Evolutionary conservation across 2,797 vertebrate species (phyloP), one percentile per base, ranked within the genome.

Genomic region (Kryptopterus vitreolus): DNA sequence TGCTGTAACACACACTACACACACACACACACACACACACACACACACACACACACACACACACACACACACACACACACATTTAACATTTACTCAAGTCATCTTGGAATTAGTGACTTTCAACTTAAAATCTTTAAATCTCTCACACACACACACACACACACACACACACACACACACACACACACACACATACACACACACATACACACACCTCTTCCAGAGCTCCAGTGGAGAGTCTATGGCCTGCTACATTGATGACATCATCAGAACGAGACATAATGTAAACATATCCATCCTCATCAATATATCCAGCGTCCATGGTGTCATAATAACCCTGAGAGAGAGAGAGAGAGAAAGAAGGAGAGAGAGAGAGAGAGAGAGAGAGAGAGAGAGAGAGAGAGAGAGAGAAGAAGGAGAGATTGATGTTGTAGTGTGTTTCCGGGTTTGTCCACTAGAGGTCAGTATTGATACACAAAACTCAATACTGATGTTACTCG

Each of bases 261-360:
- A 99, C 97, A 65, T 99, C 98, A 88, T 99, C 98, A 79, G 96
- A 95, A 31, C 96, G 93, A 72, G 97, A 97, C 92, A 98, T 94
- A 65, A 99, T 95, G 81, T 98, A 97, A 0, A 99, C 79, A 84
- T 97, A 98, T 20, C 93, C 95, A 77, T 97, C 93, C 82, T 97
- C 93, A 63, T 98, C 96, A 88, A 96, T 87, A 43, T 93, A 98
- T 2, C 97, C 96, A 16, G 96, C 95, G 55, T 99, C 96, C 97
- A 98, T 99, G 22, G 97, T 98, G 88, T 98, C 96, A 13, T 98
- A 98, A 84, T 95, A 98, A 1, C 96, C 97, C 97, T 99, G 86
- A 2, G 50, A 31, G 20, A 10, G 5, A 22, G 50, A n/a, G 3
- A 55, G 11, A 72, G 29, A 43, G 55, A 53, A 2, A 1, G 3